These are phyloP conservation scores for Typhlichthys subterraneus DNA, from an alignment of 2,797 vertebrate species.

Conservation along the genomic window DNA sequence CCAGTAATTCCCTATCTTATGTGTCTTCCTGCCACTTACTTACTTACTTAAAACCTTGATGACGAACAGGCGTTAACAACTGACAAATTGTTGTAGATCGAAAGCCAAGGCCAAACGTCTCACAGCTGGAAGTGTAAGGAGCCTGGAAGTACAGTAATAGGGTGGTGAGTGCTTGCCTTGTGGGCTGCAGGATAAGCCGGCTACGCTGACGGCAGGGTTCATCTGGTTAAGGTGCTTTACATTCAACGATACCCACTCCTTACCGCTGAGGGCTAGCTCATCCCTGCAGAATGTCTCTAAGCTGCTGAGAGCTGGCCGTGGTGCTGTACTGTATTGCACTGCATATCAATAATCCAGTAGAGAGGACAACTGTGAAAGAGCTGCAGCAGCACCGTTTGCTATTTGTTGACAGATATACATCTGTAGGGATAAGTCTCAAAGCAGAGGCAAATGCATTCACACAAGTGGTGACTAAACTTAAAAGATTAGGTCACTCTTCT, in stretches of 20 bases:
- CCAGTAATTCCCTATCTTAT: no score
- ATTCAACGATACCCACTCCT: slow-evolving; percentile 62
- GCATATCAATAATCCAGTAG: slow-evolving; percentile 77
- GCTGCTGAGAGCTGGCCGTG: slow-evolving; percentile 66
- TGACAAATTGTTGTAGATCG: no score
- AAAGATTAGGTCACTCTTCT: slow-evolving; percentile 67
- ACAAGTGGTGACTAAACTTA: slow-evolving; percentile 66
- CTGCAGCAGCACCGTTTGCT: slow-evolving; percentile 50
- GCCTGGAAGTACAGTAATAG: slow-evolving; percentile 46
- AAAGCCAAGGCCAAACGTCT: slow-evolving; percentile 40
- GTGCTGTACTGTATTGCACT: slow-evolving; percentile 53
- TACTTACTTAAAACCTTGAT: no score
- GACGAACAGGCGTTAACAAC: no score
- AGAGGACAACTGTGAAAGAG: slow-evolving; percentile 70
- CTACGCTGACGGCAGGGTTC: slow-evolving; percentile 56
- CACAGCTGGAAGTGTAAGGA: slow-evolving; percentile 40
- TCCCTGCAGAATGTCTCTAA: slow-evolving; percentile 71
- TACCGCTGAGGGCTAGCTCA: slow-evolving; percentile 67
- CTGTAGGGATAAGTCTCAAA: slow-evolving; percentile 65
- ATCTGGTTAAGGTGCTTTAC: slow-evolving; percentile 62
- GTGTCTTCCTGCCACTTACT: no score
- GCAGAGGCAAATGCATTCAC: slow-evolving; percentile 68
- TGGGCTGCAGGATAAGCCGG: slow-evolving; percentile 60
- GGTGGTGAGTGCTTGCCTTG: slow-evolving; percentile 62
- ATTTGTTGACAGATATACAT: slow-evolving; percentile 71